Conservation (phyloP, 2,797 vertebrate species). For the Tauraco hartlaubi region DNA sequence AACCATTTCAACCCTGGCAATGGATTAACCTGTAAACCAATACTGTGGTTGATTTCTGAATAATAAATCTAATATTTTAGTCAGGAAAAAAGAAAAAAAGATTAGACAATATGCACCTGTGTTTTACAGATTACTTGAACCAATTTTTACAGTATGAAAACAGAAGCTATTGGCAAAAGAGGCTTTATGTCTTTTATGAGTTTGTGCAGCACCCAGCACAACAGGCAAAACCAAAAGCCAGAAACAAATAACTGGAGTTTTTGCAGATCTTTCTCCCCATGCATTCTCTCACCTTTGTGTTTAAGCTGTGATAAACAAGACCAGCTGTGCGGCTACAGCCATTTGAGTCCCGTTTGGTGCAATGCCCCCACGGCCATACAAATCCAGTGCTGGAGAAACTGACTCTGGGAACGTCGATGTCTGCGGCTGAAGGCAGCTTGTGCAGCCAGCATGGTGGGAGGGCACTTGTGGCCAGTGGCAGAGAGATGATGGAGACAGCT, state of each 20-base stretch:
- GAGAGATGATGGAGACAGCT: not conserved
- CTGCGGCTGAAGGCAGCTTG: not conserved
- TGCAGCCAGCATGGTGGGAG: not conserved
- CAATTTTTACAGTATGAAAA: not conserved
- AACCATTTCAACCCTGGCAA: slow-evolving; percentile 22
- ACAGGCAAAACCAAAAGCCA: not conserved
- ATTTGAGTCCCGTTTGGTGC: fast-evolving
- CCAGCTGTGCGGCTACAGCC: not conserved
- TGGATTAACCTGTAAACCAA: not conserved
- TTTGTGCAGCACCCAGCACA: not conserved
- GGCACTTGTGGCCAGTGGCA: not conserved
- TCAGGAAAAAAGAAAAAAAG: not conserved
- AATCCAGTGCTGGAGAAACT: not conserved
- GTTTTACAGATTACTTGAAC: not conserved
- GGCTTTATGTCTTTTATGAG: not conserved
- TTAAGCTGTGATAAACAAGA: not conserved
- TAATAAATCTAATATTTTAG: not conserved
- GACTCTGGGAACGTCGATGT: fast-evolving
- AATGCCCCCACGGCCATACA: fast-evolving
- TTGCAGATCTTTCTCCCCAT: fast-evolving
- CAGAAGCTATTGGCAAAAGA: not conserved
- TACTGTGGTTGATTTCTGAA: not conserved
- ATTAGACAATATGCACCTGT: not conserved
- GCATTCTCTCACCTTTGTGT: not conserved
- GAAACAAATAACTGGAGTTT: not conserved